Conservation (phyloP, 2,113 vertebrate genomes). For the Lanius ludovicianus region DNA sequence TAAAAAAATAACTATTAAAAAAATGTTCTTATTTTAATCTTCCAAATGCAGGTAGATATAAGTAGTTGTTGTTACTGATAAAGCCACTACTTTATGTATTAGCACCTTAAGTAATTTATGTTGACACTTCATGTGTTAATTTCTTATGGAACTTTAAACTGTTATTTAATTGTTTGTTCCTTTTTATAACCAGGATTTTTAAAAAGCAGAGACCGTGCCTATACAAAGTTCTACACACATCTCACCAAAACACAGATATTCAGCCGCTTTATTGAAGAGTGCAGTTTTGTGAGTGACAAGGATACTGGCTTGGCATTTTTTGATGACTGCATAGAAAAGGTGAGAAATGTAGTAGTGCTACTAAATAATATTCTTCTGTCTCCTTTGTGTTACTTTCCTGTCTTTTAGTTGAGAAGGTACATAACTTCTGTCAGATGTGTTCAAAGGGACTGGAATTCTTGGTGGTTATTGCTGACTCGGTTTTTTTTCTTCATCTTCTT, state of each 20-base stretch:
- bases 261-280: conserved; percentile 98
- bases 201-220: conserved; percentile 93
- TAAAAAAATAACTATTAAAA: not conserved
- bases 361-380: not conserved
- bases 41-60: not conserved
- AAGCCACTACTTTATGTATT: not conserved
- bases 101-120: not conserved
- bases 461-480: not conserved
- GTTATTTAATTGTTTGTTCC: conserved; percentile 35
- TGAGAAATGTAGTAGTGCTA: conserved; percentile 61
- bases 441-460: not conserved
- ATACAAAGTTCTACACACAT: conserved; percentile 93
- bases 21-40: not conserved
- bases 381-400: not conserved
- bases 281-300: conserved; percentile 98
- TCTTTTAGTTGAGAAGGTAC: not conserved
- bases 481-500: not conserved
- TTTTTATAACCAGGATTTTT: conserved; percentile 84
- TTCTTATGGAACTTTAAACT: not conserved
- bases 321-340: conserved; percentile 98
- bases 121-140: not conserved
- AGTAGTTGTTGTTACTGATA: not conserved
- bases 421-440: not conserved
- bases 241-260: conserved; percentile 98
- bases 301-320: conserved; percentile 98